These are phyloP conservation scores for Hypsopygia costalis DNA, from an alignment of 2,888 invertebrate genomes.

Conservation along the genomic window DNA sequence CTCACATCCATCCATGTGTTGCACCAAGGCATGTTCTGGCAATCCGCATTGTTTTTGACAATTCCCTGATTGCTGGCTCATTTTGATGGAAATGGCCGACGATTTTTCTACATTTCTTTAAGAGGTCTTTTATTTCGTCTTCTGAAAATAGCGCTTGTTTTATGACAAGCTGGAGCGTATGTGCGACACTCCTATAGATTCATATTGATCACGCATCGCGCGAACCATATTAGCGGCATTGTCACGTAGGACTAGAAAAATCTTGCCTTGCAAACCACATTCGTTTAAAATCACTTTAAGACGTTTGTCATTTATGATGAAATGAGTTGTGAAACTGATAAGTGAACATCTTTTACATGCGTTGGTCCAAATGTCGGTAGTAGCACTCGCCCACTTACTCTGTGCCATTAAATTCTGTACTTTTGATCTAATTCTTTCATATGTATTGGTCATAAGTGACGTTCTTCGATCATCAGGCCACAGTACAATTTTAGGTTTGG, in stretches of 20 bases:
- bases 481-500: constrained; percentile 15
- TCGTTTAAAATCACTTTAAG: not conserved
- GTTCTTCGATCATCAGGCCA: constrained; percentile 26
- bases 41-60: constrained; percentile 20
- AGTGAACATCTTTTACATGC: constrained; percentile 19
- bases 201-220: constrained; percentile 15
- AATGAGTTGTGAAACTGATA: constrained; percentile 14
- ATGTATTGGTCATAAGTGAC: constrained; percentile 22
- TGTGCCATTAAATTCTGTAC: constrained; percentile 3
- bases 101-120: constrained; percentile 19
- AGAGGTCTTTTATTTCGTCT: constrained; percentile 14
- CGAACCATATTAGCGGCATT: constrained; percentile 15
- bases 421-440: constrained; percentile 18
- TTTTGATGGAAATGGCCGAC: constrained; percentile 19
- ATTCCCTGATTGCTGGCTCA: constrained; percentile 18
- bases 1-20: constrained; percentile 22
- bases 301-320: not conserved
- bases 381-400: constrained; percentile 19
- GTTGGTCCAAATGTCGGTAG: constrained; percentile 18
- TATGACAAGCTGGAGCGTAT: constrained; percentile 18
- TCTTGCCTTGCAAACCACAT: not conserved
- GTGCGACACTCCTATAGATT: constrained; percentile 19
- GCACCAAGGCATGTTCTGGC: constrained; percentile 19
- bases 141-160: constrained; percentile 19
- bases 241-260: constrained; percentile 14